Conservation (phyloP, 2,888 invertebrate species). For the Pimpla rufipes region DNA sequence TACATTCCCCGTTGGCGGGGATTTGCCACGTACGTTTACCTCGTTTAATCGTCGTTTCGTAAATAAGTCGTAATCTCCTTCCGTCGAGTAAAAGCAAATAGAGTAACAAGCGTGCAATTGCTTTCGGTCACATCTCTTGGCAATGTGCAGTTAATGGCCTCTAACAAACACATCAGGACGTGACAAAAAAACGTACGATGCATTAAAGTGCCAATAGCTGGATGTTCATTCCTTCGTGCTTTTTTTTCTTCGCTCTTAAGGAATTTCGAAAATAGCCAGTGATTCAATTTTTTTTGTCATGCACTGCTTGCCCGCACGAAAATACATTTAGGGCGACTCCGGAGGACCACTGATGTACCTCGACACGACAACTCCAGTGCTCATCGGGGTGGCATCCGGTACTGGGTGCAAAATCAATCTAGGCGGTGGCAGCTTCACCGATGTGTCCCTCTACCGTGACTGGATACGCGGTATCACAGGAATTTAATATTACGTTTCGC, state of each 20-base stretch:
- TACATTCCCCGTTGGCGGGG: background rate
- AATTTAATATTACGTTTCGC: background rate
- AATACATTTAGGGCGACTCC: conserved; percentile 25
- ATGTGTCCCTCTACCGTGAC: conserved; percentile 23
- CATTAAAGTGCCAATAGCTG: too few species aligned
- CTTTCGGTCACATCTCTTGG: too few species aligned
- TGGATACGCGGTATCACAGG: conserved; percentile 15
- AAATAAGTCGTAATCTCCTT: too few species aligned
- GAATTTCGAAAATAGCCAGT: too few species aligned
- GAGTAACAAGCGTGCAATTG: too few species aligned
- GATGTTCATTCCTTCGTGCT: background rate
- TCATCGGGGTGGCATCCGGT: conserved; percentile 29
- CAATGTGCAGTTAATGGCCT: too few species aligned
- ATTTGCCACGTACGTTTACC: conserved; percentile 30
- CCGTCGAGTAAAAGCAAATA: too few species aligned
- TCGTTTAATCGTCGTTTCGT: background rate
- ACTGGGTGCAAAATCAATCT: conserved; percentile 1
- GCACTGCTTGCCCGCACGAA: background rate
- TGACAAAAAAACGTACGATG: too few species aligned
- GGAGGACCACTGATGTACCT: conserved; percentile 30
- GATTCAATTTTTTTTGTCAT: background rate
- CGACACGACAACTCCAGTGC: background rate
- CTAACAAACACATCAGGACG: too few species aligned
- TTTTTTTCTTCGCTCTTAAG: background rate
- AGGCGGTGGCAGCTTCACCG: background rate